Conservation (phyloP, 1,140 invertebrate species). For the Hylaeus anthracinus region DNA sequence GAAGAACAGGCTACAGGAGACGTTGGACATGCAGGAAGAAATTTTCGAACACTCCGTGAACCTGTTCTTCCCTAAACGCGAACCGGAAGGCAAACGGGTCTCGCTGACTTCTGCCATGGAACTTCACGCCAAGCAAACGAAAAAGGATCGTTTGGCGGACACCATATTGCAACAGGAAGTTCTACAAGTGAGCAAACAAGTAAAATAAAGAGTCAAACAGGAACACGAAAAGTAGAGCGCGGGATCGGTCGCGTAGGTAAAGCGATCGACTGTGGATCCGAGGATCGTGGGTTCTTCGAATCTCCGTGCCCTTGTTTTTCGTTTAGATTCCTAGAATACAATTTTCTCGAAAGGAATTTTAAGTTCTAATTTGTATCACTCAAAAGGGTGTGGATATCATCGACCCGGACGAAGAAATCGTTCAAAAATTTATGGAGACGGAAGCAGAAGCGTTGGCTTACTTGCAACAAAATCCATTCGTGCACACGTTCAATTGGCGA, state of each 20-base stretch:
- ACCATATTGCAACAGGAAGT: constrained; percentile 40
- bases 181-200: constrained; percentile 10
- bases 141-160: constrained; percentile 20
- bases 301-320: no score
- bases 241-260: no score
- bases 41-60: constrained; percentile 68
- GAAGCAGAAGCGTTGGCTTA: constrained; percentile 53
- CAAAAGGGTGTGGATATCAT: no score
- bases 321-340: no score
- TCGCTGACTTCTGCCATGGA: constrained; percentile 5
- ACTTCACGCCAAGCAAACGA: not conserved
- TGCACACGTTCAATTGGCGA: constrained; percentile 63
- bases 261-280: no score
- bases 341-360: no score
- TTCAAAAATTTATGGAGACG: constrained; percentile 64
- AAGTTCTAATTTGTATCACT: no score
- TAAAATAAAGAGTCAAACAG: not conserved
- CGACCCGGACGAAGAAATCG: constrained; percentile 62
- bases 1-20: constrained; percentile 67
- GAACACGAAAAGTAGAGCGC: no score
- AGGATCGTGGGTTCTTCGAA: no score
- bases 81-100: constrained; percentile 18
- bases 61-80: constrained; percentile 66
- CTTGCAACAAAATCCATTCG: constrained; percentile 51
- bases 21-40: constrained; percentile 59